Percentiles rank a stretch among this genome's conserved stretches.
Conservation (phyloP, 2,113 vertebrate genomes). For the Eonycteris spelaea region DNA sequence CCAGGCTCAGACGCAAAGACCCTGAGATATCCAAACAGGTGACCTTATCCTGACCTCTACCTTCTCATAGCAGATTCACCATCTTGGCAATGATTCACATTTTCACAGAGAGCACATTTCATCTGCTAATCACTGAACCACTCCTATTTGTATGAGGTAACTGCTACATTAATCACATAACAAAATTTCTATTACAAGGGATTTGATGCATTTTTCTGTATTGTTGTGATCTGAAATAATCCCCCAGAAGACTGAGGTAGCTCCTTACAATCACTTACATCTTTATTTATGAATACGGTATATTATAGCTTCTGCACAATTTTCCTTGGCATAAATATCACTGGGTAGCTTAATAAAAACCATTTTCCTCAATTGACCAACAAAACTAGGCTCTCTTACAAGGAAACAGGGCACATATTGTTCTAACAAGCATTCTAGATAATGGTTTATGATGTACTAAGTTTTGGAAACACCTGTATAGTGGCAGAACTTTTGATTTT, state of each 20-base stretch:
- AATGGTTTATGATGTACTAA: neutral
- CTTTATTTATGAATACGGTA: neutral
- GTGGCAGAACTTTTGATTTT: neutral
- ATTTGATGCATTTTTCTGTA: neutral
- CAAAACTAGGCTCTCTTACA: neutral
- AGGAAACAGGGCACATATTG: neutral
- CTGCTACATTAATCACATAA: neutral
- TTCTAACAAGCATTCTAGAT: neutral
- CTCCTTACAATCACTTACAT: neutral
- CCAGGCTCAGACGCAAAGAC: neutral
- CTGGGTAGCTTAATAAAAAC: neutral
- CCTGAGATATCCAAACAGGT: neutral
- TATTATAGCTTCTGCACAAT: neutral
- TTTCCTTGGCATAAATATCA: neutral
- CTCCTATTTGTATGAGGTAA: neutral
- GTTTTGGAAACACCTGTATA: neutral
- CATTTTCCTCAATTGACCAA: neutral
- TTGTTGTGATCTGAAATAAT: neutral
- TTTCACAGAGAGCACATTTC: neutral
- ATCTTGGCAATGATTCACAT: neutral
- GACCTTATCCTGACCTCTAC: neutral
- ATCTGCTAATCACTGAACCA: neutral
- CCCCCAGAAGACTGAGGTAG: neutral
- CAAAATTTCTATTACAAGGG: neutral
- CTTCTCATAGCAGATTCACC: neutral